Evolutionary conservation across 2,888 invertebrate species (phyloP).

Genomic region (Agonopterix arenella): DNA sequence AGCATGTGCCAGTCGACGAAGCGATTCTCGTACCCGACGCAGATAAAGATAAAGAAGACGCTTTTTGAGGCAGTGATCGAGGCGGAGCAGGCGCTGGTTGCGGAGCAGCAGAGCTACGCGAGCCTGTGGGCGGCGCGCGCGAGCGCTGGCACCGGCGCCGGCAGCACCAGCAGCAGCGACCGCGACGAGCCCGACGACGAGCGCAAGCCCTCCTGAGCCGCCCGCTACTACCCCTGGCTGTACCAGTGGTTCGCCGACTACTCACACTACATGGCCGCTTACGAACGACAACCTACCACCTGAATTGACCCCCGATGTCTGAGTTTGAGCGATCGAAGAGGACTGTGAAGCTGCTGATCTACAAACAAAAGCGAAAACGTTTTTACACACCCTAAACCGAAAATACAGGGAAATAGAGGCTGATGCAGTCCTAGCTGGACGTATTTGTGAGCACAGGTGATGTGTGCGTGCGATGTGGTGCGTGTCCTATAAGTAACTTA

Average conservation of each 20-base stretch:
- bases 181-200: conserved; percentile 25
- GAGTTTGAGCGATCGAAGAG: too few species aligned
- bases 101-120: conserved; percentile 63
- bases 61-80: conserved; percentile 57
- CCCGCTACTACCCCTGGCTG: conserved; percentile 8
- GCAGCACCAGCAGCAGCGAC: conserved; percentile 31
- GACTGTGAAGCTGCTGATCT: too few species aligned
- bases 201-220: conserved; percentile 38
- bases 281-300: not conserved
- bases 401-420: too few species aligned
- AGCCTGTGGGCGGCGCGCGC: conserved; percentile 51
- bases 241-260: conserved; percentile 20
- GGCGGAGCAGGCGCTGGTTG: conserved; percentile 59
- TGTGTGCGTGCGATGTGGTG: too few species aligned
- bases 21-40: conserved; percentile 56
- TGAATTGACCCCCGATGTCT: too few species aligned
- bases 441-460: too few species aligned
- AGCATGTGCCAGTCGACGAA: conserved; percentile 69
- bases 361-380: too few species aligned
- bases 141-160: conserved; percentile 31
- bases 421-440: too few species aligned
- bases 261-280: conserved; percentile 12
- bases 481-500: too few species aligned
- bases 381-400: too few species aligned
- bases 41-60: conserved; percentile 57